These are phyloP conservation scores for Pteronotus mesoamericanus DNA, from an alignment of 2,797 vertebrate genomes.

Conservation along the genomic window DNA sequence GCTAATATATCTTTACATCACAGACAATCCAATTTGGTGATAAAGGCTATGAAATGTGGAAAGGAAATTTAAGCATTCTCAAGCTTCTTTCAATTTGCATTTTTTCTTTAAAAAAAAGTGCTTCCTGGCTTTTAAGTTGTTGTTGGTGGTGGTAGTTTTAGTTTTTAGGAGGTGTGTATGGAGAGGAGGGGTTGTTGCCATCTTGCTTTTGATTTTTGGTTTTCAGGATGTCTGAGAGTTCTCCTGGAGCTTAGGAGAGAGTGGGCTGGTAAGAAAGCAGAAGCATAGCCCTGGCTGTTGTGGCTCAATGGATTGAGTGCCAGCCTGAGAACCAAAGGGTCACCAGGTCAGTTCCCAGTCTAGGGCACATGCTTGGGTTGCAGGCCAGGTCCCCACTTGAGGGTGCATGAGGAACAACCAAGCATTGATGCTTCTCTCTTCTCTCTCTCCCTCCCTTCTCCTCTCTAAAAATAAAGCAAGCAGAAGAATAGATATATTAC, in stretches of 20 bases:
- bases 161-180: neutral
- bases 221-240: neutral
- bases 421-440: too few relatives aligned
- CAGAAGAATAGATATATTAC: neutral
- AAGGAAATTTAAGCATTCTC: slow-evolving; percentile 20
- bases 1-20: neutral
- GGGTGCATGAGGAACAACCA: too few relatives aligned
- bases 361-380: too few relatives aligned
- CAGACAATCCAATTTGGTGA: neutral
- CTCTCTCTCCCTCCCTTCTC: too few relatives aligned
- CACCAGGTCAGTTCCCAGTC: too few relatives aligned
- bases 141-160: neutral
- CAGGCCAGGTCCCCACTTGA: too few relatives aligned
- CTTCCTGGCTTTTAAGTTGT: neutral
- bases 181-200: too few relatives aligned
- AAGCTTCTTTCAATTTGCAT: slow-evolving; percentile 20
- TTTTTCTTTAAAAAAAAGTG: slow-evolving; percentile 43
- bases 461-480: too few relatives aligned
- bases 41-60: neutral
- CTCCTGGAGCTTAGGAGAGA: neutral
- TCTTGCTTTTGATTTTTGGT: neutral
- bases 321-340: too few relatives aligned
- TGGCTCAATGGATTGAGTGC: too few relatives aligned
- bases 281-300: too few relatives aligned
- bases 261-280: neutral